Evolutionary conservation across 2,797 vertebrate species (phyloP).

Genomic region (Aselliscus stoliczkanus): DNA sequence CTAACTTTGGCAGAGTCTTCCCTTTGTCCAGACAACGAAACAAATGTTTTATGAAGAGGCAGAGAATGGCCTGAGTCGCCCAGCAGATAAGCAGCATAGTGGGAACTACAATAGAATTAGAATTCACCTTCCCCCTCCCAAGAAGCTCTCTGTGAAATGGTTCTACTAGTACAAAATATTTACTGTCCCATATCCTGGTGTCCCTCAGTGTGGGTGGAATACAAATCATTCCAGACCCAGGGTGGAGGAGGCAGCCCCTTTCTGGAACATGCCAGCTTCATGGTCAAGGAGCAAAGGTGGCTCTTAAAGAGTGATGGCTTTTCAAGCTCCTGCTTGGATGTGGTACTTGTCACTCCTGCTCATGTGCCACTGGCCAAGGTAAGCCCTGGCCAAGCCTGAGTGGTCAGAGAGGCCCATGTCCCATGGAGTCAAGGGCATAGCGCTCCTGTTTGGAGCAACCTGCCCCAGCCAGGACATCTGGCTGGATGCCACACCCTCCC

Average conservation of each 20-base stretch:
- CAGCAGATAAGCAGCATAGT: background rate
- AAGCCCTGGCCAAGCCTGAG: background rate
- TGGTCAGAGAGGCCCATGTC: background rate
- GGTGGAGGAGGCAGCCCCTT: background rate
- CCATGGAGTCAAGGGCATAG: background rate
- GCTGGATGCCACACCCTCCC: constrained; percentile 14
- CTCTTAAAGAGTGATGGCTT: background rate
- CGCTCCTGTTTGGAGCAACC: background rate
- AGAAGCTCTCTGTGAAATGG: background rate
- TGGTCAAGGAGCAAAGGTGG: background rate
- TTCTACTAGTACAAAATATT: background rate
- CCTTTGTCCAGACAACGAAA: background rate
- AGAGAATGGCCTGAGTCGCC: background rate
- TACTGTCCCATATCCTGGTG: background rate
- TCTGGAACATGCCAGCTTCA: background rate
- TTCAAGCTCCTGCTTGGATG: background rate
- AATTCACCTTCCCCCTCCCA: background rate
- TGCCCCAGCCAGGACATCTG: constrained; percentile 28
- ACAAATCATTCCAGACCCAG: background rate
- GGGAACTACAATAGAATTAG: background rate
- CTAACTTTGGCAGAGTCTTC: background rate
- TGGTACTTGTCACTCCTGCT: background rate
- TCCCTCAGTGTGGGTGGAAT: background rate
- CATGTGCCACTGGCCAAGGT: background rate
- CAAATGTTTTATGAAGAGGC: background rate